phyloP scores from a whole-genome alignment of 2,113 vertebrate species.

The Bubo bubo region DNA sequence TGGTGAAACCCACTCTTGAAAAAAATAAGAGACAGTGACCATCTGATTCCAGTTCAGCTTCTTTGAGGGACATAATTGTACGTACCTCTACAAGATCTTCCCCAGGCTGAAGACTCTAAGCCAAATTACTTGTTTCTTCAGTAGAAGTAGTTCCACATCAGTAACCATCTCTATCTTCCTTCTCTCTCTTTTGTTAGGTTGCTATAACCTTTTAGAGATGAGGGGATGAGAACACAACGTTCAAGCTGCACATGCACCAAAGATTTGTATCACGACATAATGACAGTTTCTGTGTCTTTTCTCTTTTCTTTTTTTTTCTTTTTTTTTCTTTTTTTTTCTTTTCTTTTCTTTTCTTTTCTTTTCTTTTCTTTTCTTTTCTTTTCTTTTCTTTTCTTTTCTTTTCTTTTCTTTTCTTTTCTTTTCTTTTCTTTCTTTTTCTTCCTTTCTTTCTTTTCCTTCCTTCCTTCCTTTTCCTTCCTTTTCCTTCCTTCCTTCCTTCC shows the following conservation, averaged over 20 bases:
- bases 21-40: background rate
- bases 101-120: background rate
- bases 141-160: background rate
- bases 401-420: too few relatives aligned
- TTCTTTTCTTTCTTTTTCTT: too few relatives aligned
- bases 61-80: background rate
- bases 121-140: background rate
- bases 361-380: too few relatives aligned
- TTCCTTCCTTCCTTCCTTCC: too few relatives aligned
- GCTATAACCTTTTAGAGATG: background rate
- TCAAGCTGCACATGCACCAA: background rate
- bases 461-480: too few relatives aligned
- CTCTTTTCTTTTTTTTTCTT: fast-evolving
- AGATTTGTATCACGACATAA: background rate
- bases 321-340: fast-evolving
- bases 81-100: background rate
- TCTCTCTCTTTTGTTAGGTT: background rate
- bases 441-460: too few relatives aligned
- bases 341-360: too few relatives aligned
- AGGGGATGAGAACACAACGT: background rate
- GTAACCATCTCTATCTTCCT: background rate
- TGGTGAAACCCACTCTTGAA: background rate
- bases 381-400: too few relatives aligned
- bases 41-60: background rate
- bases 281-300: background rate